phyloP scores from a whole-genome alignment of 2,888 invertebrate species.

The Campopleginae sp. region DNA sequence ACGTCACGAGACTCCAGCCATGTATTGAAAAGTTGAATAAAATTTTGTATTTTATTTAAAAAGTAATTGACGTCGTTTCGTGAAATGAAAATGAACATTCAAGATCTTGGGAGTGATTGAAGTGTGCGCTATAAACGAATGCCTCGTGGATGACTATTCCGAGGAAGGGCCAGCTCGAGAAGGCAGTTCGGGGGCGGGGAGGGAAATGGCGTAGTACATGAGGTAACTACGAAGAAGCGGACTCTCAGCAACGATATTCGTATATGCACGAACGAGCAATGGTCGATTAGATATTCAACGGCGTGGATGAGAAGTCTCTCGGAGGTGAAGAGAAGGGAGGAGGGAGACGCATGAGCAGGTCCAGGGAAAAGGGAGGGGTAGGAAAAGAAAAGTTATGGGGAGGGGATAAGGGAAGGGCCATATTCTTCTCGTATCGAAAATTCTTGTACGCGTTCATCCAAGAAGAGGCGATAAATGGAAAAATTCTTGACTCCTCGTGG shows the following conservation, averaged over 20 bases:
- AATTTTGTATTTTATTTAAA: neutral
- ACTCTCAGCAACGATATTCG: constrained; percentile 43
- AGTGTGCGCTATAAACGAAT: neutral
- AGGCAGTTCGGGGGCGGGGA: no score
- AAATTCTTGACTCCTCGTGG: constrained; percentile 80
- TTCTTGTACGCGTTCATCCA: constrained; percentile 82
- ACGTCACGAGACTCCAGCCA: neutral
- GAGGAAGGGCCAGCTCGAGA: neutral
- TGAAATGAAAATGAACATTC: neutral
- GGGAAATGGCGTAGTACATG: neutral
- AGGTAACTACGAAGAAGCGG: constrained; percentile 22
- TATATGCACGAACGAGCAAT: constrained; percentile 72
- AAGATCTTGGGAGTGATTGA: constrained; percentile 2
- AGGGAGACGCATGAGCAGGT: constrained; percentile 48
- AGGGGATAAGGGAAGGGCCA: constrained; percentile 54
- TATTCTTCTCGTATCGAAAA: constrained; percentile 75
- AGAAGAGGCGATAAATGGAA: constrained; percentile 82
- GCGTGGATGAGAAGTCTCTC: constrained; percentile 61
- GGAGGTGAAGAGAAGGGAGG: constrained; percentile 22
- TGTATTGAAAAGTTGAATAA: neutral
- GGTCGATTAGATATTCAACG: constrained; percentile 75
- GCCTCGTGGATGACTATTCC: neutral
- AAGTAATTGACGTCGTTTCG: neutral
- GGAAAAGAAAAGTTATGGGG: neutral
- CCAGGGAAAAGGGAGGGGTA: neutral